A percentile compares a stretch with the other conserved stretches of the same genome.
Conservation (phyloP, 2,888 invertebrate species). For the Cosmopolites sordidus region DNA sequence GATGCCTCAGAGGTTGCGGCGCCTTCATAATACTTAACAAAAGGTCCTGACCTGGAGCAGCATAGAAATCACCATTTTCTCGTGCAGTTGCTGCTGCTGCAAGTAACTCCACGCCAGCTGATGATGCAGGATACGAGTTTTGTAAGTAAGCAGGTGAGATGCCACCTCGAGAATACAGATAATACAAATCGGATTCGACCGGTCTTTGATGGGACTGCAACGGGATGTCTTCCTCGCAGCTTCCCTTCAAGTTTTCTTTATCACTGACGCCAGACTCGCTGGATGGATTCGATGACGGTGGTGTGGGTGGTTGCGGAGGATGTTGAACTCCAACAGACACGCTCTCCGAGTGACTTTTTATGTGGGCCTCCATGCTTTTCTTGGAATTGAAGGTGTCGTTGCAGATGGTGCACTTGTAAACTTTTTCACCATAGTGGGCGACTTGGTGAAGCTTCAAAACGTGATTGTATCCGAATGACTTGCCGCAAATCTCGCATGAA, state of each 20-base stretch:
- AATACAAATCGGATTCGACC: slow-evolving; percentile 32
- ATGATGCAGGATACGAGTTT: slow-evolving; percentile 31
- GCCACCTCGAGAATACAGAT: slow-evolving; percentile 39
- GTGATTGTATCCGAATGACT: slow-evolving; percentile 88
- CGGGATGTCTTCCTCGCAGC: slow-evolving; percentile 13
- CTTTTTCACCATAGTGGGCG: slow-evolving; percentile 87
- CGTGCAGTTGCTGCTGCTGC: slow-evolving; percentile 50
- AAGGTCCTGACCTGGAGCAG: slow-evolving; percentile 33
- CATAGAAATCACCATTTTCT: slow-evolving; percentile 42
- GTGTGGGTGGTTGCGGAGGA: slow-evolving; percentile 49
- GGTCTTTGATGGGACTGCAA: slow-evolving; percentile 28
- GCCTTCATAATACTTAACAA: slow-evolving; percentile 43
- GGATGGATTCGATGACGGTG: slow-evolving; percentile 45
- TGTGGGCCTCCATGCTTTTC: slow-evolving; percentile 86
- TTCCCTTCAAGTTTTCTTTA: slow-evolving; percentile 49
- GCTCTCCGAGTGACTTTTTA: slow-evolving; percentile 68
- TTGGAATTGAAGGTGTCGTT: slow-evolving; percentile 87
- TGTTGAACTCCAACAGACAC: slow-evolving; percentile 45
- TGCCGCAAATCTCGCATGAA: slow-evolving; percentile 85
- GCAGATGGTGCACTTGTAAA: slow-evolving; percentile 89
- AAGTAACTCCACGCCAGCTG: slow-evolving; percentile 45
- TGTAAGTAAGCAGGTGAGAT: slow-evolving; percentile 34
- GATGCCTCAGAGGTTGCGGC: slow-evolving; percentile 24
- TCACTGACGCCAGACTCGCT: slow-evolving; percentile 45
- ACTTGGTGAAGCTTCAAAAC: slow-evolving; percentile 81